phyloP scores from a whole-genome alignment of 2,797 vertebrate genomes.

The Smutsia temminckii region DNA sequence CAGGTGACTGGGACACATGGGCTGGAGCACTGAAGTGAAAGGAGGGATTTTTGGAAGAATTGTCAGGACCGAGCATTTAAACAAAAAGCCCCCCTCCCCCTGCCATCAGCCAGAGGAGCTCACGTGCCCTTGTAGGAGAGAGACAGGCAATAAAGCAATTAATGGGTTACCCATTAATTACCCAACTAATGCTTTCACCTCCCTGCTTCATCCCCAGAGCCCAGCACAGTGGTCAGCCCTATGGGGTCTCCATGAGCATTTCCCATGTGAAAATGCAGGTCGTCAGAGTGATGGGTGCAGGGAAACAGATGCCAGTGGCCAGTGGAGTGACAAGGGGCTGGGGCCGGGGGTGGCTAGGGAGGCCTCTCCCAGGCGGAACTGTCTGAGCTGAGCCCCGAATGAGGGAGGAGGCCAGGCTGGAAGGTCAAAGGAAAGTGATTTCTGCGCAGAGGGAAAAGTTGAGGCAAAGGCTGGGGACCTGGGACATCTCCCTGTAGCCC shows the following conservation, averaged over 20 bases:
- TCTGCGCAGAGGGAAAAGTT: neutral
- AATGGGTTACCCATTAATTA: no score
- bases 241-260: neutral
- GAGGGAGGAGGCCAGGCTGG: fast-evolving
- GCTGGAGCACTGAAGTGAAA: neutral
- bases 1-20: neutral
- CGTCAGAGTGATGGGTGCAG: fast-evolving
- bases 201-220: neutral
- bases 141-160: no score
- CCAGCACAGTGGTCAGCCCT: fast-evolving
- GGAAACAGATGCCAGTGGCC: fast-evolving
- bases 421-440: neutral
- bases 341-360: fast-evolving
- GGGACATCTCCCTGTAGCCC: fast-evolving
- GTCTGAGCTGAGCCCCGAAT: neutral
- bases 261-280: fast-evolving
- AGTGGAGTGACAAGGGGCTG: fast-evolving
- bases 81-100: no score
- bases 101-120: fast-evolving
- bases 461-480: neutral
- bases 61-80: fast-evolving
- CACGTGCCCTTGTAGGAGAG: neutral
- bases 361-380: neutral
- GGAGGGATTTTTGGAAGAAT: neutral
- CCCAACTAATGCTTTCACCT: no score